Evolutionary conservation across 2,797 vertebrate genomes (phyloP).

Genomic region (Sylvia borin): DNA sequence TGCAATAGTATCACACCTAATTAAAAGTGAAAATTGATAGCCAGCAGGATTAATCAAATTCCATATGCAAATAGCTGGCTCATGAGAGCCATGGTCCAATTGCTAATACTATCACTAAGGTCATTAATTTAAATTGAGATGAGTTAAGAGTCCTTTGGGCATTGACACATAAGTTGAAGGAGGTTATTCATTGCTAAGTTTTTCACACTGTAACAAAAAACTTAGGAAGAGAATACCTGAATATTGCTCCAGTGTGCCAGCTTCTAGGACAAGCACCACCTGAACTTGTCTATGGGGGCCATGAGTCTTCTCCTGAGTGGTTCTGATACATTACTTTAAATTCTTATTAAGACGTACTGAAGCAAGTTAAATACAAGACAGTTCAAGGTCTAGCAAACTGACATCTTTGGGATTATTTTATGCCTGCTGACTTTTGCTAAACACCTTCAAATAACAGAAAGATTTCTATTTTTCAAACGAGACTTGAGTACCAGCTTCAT

Average conservation of each 20-base stretch:
- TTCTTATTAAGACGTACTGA: neutral
- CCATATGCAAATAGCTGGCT: constrained; percentile 56
- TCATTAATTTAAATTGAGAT: constrained; percentile 73
- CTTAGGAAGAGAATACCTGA: neutral
- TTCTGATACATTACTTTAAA: neutral
- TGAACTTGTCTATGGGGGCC: neutral
- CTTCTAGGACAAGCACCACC: neutral
- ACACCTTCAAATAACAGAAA: neutral
- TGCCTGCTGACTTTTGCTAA: neutral
- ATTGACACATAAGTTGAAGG: constrained; percentile 55
- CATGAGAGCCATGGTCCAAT: constrained; percentile 65
- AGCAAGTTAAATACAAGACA: neutral
- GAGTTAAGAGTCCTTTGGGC: constrained; percentile 60
- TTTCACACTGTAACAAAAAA: constrained; percentile 1
- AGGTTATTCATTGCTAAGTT: constrained; percentile 36
- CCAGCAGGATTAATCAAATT: constrained; percentile 71
- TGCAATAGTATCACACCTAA: constrained; percentile 36
- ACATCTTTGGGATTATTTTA: neutral
- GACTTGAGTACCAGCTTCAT: neutral
- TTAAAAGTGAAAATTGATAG: constrained; percentile 70
- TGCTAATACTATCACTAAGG: constrained; percentile 57
- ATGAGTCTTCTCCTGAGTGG: neutral
- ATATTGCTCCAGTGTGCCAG: neutral
- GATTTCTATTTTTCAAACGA: neutral
- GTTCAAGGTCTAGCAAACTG: neutral